Evolutionary conservation across 2,888 invertebrate species (phyloP), one percentile per base, ranked within the genome.

Genomic region (Cacoxenus indagator): DNA sequence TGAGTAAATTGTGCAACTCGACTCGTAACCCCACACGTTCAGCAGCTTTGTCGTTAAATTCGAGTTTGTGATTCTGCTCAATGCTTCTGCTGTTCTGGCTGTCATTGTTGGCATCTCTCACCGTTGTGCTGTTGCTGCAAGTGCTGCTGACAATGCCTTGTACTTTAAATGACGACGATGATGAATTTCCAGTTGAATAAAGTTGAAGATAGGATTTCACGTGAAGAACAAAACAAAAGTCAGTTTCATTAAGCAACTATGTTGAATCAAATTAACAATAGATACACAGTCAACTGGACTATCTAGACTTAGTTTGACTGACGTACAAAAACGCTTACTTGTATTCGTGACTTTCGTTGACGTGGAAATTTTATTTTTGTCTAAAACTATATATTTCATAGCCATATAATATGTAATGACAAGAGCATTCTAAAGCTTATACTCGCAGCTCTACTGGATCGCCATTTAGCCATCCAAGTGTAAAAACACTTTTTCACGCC

Each of bases 161-260:
- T 14, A 37, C 37, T 19, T 51, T 17, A 19, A 19, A 6, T 43
- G 54, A 54, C 54, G 65, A 65, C 14, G 31, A 37, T 54, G 70
- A 71, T 68, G 73, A 61, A 73, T 69, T 73, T 73, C 69, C 71
- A 73, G 65, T 69, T 70, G 71, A 71, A 61, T 71, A 57, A 67
- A 65, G 22, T 64, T 65, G 31, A 17, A 70, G 67, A 68, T 72
- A 57, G 59, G 51, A 48, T 71, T 67, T 65, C 54, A 11, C 65
- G 55, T 65, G 65, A 31, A 59, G 31, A n/a, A n/a, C n/a, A n/a
- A n/a, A n/a, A n/a, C 19, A 0, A 59, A n/a, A 59, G 31, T 62
- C 45, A 48, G 17, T 65, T 55, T 31, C 65, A 62, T 65, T 55
- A 46, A 67, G 68, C 62, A 64, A 67, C 65, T 64, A 70, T 70